Base-by-base conservation (phyloP, 37 sponge, comb jelly and placozoan genomes). In the Chondrosia reniformis region DNA sequence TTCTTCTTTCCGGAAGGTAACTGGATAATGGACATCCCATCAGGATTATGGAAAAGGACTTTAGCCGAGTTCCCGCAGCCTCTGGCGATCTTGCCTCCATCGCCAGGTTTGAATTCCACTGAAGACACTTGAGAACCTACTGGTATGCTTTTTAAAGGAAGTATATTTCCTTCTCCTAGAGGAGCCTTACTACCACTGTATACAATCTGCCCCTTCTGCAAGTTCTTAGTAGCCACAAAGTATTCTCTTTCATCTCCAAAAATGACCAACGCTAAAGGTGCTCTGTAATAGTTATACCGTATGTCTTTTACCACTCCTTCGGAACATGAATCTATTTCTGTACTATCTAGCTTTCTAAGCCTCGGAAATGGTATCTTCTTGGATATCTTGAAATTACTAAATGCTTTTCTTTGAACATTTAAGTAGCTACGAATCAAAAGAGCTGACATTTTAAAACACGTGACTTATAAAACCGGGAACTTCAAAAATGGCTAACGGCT, bases 151-250 rank as follows among this genome's bases (percentile, higher is more conserved):
- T 25, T 39, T 25, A 69, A 40, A 39, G 72, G 72, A 19, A 69
- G 72, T 21, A 41, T 42, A 34, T 69, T 69, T 1, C 72, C 72
- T 69, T 69, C 72, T 39, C 37, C 72, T 22, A 69, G 39, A 3
- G 72, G 72, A 43, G 72, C 40, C 36, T 69, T 30, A 43, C 72
- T 34, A 8, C 72, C 72, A 39, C 72, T 69, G 12, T 69, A 40
- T 25, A 69, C 72, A 39, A 69, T 34, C 40, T 69, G 72, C 3
- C 72, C 72, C 2, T 22, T n/a, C 17, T 41, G 13, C 72, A 38
- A n/a, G 4, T 34, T 34, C 43, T 69, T 69, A 17, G 72, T 69
- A 37, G 72, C 72, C 15, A 69, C 72, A 1, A 69, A 31, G 36
- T 69, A 39, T 10, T 69, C n/a, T 7, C 12, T 69, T 69, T 69